Percentiles rank a stretch among this genome's conserved stretches.
phyloP scores from a whole-genome alignment of 2,797 vertebrate genomes.

The Taenioides sp. region DNA sequence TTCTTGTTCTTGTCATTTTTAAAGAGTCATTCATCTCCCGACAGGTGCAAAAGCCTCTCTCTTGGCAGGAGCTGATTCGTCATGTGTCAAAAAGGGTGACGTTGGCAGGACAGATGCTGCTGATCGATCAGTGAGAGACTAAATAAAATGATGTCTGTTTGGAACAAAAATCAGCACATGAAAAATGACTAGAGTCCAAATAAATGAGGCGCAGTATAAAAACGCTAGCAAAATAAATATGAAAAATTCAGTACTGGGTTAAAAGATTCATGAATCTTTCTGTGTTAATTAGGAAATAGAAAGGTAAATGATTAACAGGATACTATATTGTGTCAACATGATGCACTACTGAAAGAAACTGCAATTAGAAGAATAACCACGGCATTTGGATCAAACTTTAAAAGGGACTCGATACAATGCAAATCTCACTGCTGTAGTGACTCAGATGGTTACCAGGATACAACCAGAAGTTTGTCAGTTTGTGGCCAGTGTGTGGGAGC shows the following conservation, averaged over 20 bases:
- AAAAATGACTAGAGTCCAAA: conserved; percentile 5
- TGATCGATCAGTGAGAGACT: conserved; percentile 11
- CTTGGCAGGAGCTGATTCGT: conserved; percentile 4
- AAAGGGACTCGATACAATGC: background rate
- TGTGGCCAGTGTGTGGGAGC: too few species aligned
- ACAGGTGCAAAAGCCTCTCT: conserved; percentile 8
- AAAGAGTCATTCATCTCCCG: background rate
- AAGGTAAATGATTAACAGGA: conserved; percentile 12
- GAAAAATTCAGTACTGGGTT: conserved; percentile 12
- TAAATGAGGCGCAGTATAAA: background rate
- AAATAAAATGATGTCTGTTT: conserved; percentile 19
- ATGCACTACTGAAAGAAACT: background rate
- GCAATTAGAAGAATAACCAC: background rate
- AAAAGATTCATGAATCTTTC: conserved; percentile 11
- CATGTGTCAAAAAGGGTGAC: conserved; percentile 7
- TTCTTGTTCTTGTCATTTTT: background rate
- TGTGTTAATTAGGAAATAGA: conserved; percentile 7
- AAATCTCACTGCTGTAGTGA: too few species aligned
- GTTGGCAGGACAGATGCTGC: conserved; percentile 13
- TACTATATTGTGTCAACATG: background rate
- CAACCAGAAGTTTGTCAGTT: too few species aligned
- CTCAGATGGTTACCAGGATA: too few species aligned
- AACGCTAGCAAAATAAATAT: conserved; percentile 4
- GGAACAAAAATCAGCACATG: conserved; percentile 25
- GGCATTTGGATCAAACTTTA: background rate